A percentile compares a stretch with the other conserved stretches of the same genome.
Conservation (phyloP, 1,140 invertebrate genomes). For the Drosophila willistoni region DNA sequence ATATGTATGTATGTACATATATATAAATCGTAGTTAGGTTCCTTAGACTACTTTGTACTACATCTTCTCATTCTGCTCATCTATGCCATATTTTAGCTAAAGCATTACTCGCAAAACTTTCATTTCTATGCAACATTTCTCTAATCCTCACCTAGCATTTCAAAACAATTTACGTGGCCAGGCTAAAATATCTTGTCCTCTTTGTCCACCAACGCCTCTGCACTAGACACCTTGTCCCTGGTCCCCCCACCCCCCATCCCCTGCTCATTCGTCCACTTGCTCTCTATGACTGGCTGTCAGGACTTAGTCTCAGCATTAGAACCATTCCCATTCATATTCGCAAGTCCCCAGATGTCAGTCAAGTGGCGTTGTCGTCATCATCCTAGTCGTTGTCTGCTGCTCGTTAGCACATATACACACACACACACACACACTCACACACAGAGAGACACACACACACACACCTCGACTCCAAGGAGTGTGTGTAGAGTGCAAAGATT, state of each 20-base stretch:
- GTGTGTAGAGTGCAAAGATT: conserved; percentile 41
- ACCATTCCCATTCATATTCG: conserved; percentile 13
- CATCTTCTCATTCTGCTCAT: conserved; percentile 3
- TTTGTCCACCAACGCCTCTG: conserved; percentile 5
- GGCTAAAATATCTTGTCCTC: conserved; percentile 29
- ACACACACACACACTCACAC: neutral
- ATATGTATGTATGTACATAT: too few species aligned
- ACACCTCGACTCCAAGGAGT: conserved; percentile 31
- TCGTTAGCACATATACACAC: conserved; percentile 65
- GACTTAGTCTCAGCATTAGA: conserved; percentile 10
- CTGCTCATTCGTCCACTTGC: neutral
- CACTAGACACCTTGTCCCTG: neutral
- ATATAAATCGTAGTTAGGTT: too few species aligned
- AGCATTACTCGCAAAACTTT: conserved; percentile 68
- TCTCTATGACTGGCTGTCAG: conserved; percentile 37
- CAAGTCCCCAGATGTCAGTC: conserved; percentile 66
- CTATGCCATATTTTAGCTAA: conserved; percentile 30
- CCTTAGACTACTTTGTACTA: neutral
- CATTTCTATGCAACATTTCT: conserved; percentile 66
- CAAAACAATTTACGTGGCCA: conserved; percentile 70
- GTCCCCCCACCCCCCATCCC: too few species aligned
- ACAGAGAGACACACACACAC: neutral
- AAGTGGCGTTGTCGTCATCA: conserved; percentile 64
- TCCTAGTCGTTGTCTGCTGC: conserved; percentile 49
- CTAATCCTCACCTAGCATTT: conserved; percentile 74